Percentiles rank a stretch among this genome's conserved stretches.
These are phyloP conservation scores for Xyrauchen texanus DNA, from an alignment of 2,113 vertebrate species.

Conservation along the genomic window DNA sequence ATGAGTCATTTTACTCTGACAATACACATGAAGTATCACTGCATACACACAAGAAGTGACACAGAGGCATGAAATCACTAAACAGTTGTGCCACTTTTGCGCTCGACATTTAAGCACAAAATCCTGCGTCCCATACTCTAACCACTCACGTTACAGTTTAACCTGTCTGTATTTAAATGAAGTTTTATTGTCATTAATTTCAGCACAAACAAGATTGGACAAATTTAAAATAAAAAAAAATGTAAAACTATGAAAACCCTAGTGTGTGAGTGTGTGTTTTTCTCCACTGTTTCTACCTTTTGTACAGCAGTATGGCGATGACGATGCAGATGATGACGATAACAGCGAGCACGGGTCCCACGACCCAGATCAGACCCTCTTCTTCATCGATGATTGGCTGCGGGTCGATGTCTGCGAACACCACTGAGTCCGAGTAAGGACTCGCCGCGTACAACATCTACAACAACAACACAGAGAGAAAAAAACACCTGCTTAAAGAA, in stretches of 20 bases:
- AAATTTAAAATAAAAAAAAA: too few species aligned
- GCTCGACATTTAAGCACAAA: too few species aligned
- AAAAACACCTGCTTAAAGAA: slow-evolving; percentile 51
- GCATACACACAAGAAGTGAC: too few species aligned
- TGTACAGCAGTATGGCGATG: slow-evolving; percentile 98
- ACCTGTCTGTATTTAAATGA: too few species aligned
- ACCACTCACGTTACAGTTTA: too few species aligned
- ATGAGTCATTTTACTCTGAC: too few species aligned
- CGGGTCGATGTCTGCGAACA: slow-evolving; percentile 92
- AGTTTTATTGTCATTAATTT: too few species aligned
- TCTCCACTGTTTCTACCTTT: slow-evolving; percentile 81
- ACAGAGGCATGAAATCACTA: too few species aligned
- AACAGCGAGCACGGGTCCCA: slow-evolving; percentile 95
- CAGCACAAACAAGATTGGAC: too few species aligned
- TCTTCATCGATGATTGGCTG: slow-evolving; percentile 98
- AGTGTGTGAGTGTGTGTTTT: background rate
- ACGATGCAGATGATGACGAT: slow-evolving; percentile 99
- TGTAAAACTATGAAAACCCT: background rate
- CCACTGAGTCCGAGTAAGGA: slow-evolving; percentile 94
- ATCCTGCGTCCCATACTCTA: too few species aligned
- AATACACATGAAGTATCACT: too few species aligned
- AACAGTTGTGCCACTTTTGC: too few species aligned
- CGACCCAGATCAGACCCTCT: slow-evolving; percentile 97
- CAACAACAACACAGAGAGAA: slow-evolving; percentile 41
- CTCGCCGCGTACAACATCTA: slow-evolving; percentile 98